Evolutionary conservation across 2,888 invertebrate species (phyloP), one percentile per base, ranked within the genome.

Genomic region (Tachina lurida): DNA sequence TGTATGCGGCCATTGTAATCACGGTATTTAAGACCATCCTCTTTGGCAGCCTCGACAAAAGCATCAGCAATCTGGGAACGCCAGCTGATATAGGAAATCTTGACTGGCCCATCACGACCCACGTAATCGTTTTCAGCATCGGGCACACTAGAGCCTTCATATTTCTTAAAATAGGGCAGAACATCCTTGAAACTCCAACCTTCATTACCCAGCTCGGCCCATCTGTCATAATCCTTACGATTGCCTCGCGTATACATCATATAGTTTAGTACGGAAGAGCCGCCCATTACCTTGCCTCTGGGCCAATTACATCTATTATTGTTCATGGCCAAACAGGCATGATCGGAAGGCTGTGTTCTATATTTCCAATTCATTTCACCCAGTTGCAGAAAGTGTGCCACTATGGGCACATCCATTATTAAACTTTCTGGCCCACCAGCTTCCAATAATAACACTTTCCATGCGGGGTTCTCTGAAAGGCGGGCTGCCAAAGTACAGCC

Each of bases 221-320:
- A 97, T 7, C 93, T 93, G 89, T 97, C 95, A 90, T 96, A 97
- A 90, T 97, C 97, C 5, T 93, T 92, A 0, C 94, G 93, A 88
- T 95, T 94, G 13, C 96, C 97, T 85, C 96, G 93, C 0, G 96
- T 96, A 89, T 96, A 96, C 89, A 96, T 95, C 97, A 97, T 97
- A 88, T 95, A 95, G 90, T 97, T 97, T 12, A 97, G 93, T 0
- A 96, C 95, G 86, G 96, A 96, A 10, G 95, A 95, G 2, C 97
- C 97, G 9, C 97, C 97, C 90, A 97, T 94, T 0, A 96, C 96
- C 91, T 96, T 97, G 4, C 97, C 97, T 84, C 96, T 93, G 0
- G 97, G 97, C 95, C 95, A 97, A 88, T 96, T 95, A 91, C 97
- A 96, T 84, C 95, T 95, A 87, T 94, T 94, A 87, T 96, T 95